Percentiles rank a stretch among this genome's conserved stretches.
Evolutionary conservation across 1,140 invertebrate genomes (phyloP).

Genomic region (Drosophila orosa): DNA sequence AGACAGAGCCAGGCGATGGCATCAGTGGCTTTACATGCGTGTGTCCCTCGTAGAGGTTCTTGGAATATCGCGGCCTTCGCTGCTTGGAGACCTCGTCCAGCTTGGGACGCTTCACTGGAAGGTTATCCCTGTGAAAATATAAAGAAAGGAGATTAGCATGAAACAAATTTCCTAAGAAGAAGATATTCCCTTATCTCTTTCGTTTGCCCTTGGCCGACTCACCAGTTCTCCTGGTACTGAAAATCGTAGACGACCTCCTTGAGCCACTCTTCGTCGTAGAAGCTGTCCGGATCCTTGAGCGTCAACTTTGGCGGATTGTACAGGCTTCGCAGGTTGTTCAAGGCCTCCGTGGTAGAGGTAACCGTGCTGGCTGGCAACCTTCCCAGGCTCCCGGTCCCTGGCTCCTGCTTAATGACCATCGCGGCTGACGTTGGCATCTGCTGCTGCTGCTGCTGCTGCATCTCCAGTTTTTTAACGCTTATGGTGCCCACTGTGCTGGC

Average conservation of each 20-base stretch:
- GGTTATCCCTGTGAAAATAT: constrained; percentile 88
- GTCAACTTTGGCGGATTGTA: constrained; percentile 90
- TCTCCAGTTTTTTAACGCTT: constrained; percentile 76
- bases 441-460: constrained; percentile 59
- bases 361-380: constrained; percentile 5
- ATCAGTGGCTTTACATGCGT: constrained; percentile 85
- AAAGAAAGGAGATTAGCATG: not conserved
- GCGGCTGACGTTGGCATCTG: constrained; percentile 12
- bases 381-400: constrained; percentile 28
- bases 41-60: constrained; percentile 87
- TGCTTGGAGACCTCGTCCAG: constrained; percentile 81
- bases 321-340: constrained; percentile 72
- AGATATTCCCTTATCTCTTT: too few relatives aligned
- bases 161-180: too few relatives aligned
- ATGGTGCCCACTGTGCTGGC: constrained; percentile 63
- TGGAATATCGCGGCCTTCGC: constrained; percentile 61
- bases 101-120: constrained; percentile 94
- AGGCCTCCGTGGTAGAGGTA: constrained; percentile 59
- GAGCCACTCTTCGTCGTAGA: constrained; percentile 91
- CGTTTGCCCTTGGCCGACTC: constrained; percentile 70
- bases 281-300: constrained; percentile 89
- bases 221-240: constrained; percentile 93
- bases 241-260: constrained; percentile 95
- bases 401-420: constrained; percentile 60
- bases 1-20: constrained; percentile 76